phyloP scores from a whole-genome alignment of 2,888 invertebrate genomes.

The Emmelina monodactyla region DNA sequence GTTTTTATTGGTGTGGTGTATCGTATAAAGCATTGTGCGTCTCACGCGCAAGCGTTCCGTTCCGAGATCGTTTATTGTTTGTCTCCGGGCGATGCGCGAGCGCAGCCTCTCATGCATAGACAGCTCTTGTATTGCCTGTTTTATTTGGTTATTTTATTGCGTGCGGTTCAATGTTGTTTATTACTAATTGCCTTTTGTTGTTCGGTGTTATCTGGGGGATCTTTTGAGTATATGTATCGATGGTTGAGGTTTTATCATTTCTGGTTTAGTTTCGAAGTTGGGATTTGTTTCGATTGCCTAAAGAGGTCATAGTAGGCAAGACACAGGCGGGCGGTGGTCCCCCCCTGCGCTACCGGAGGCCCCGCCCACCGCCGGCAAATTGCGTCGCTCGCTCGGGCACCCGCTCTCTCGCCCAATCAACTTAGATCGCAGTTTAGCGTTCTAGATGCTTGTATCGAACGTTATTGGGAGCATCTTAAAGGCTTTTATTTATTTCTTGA shows the following conservation, averaged over 20 bases:
- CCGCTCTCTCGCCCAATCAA: slow-evolving; percentile 49
- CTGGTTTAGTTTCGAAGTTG: no score
- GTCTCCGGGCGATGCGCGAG: slow-evolving; percentile 20
- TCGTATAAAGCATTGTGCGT: neutral
- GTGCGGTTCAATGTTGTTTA: slow-evolving; percentile 18
- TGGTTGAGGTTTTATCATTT: no score
- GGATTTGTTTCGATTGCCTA: no score
- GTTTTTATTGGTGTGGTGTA: no score
- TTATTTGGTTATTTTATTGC: slow-evolving; percentile 17
- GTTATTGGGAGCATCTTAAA: no score
- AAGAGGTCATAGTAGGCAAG: neutral
- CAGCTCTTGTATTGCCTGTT: slow-evolving; percentile 15
- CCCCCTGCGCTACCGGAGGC: slow-evolving; percentile 30
- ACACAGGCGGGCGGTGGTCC: slow-evolving; percentile 11
- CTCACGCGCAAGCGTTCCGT: slow-evolving; percentile 9
- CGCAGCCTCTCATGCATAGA: slow-evolving; percentile 3
- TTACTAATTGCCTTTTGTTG: slow-evolving; percentile 23
- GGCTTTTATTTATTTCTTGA: no score
- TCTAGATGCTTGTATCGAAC: no score
- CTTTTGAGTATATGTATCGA: no score
- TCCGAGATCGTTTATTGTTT: slow-evolving; percentile 18
- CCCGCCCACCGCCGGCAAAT: slow-evolving; percentile 45
- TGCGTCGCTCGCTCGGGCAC: slow-evolving; percentile 33
- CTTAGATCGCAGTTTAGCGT: no score
- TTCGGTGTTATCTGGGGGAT: no score